phyloP scores from a whole-genome alignment of 2,113 vertebrate genomes.

The Cygnus atratus region DNA sequence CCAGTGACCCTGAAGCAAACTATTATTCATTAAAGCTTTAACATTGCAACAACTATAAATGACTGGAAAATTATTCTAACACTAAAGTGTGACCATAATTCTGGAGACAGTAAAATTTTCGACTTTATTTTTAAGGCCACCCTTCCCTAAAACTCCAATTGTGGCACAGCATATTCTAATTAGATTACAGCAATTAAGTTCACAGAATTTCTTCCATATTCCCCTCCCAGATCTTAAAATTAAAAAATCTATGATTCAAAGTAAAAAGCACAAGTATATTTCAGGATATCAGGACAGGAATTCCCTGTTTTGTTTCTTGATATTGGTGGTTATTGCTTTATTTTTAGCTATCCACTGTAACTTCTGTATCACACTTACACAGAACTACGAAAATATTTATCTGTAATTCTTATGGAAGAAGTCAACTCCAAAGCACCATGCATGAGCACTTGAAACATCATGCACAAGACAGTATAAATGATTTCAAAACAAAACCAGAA shows the following conservation, averaged over 20 bases:
- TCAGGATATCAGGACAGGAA: neutral
- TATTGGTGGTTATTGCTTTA: neutral
- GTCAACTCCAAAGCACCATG: neutral
- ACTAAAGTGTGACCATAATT: neutral
- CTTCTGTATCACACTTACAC: neutral
- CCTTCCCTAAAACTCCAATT: neutral
- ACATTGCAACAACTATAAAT: neutral
- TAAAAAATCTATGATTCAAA: neutral
- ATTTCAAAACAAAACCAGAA: too few species aligned
- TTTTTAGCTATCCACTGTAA: neutral
- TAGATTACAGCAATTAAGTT: neutral
- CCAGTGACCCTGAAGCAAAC: neutral
- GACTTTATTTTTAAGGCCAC: neutral
- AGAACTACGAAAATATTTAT: neutral
- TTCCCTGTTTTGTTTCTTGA: neutral
- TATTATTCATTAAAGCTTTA: neutral
- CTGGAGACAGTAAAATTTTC: neutral
- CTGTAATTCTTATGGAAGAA: neutral
- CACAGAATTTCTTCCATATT: neutral
- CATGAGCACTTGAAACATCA: neutral
- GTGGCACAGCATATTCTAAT: neutral
- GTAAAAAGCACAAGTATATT: neutral
- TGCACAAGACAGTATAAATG: neutral
- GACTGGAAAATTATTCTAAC: neutral
- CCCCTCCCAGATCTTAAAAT: neutral